Evolutionary conservation across 1,140 invertebrate genomes (phyloP).

Genomic region (Procambarus virginalis): DNA sequence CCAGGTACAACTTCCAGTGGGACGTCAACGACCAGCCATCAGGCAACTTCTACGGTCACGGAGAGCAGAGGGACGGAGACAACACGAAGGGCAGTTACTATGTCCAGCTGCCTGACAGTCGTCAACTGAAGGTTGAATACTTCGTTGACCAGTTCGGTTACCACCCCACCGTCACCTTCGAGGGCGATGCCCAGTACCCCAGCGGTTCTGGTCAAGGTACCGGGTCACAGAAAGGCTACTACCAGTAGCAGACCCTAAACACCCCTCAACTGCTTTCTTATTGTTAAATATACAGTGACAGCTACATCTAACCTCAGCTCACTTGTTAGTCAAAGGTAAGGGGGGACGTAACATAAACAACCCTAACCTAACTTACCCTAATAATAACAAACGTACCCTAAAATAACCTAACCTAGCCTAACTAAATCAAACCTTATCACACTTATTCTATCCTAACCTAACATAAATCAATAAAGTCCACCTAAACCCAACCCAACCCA

Average conservation of each 20-base stretch:
- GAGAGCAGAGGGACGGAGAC: not conserved
- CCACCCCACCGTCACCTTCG: slow-evolving; percentile 32
- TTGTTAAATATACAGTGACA: too few relatives aligned
- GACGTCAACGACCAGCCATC: slow-evolving; percentile 28
- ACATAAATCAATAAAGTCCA: too few relatives aligned
- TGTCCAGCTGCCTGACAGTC: slow-evolving; percentile 18
- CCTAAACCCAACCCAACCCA: too few relatives aligned
- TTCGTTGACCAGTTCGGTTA: slow-evolving; percentile 16
- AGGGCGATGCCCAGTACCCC: slow-evolving; percentile 17
- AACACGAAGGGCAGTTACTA: not conserved
- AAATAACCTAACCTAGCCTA: too few relatives aligned
- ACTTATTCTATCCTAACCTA: too few relatives aligned
- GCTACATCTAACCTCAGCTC: too few relatives aligned
- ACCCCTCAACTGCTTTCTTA: too few relatives aligned
- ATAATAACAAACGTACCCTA: too few relatives aligned
- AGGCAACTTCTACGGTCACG: slow-evolving; percentile 40
- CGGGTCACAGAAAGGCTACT: not conserved
- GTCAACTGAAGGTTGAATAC: slow-evolving; percentile 20
- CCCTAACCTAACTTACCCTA: too few relatives aligned
- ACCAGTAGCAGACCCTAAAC: not conserved
- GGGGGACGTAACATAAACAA: too few relatives aligned
- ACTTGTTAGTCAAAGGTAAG: too few relatives aligned
- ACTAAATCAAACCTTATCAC: too few relatives aligned
- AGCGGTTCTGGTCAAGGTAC: not conserved
- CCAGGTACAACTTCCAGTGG: slow-evolving; percentile 35